Evolutionary conservation across 2,888 invertebrate genomes (phyloP).

Genomic region (Melieria crassipennis): DNA sequence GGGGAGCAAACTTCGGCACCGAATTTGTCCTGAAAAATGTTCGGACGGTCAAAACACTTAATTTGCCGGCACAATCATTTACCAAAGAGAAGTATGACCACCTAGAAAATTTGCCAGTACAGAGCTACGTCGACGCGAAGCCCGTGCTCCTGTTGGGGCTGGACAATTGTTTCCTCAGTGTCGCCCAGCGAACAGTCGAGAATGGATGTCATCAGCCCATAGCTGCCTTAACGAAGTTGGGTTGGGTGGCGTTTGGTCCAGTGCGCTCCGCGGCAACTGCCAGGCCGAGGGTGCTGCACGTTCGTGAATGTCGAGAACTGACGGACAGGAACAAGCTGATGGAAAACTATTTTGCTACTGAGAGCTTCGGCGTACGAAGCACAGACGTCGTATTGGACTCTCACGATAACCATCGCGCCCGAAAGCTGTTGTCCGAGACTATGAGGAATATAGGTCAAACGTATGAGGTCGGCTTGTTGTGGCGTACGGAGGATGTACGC

Average conservation of each 20-base stretch:
- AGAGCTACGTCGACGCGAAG: background rate
- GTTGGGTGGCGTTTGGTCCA: slow-evolving; percentile 14
- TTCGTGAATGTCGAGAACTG: background rate
- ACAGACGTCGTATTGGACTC: slow-evolving; percentile 3
- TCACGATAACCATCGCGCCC: background rate
- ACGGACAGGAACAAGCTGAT: background rate
- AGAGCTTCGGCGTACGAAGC: slow-evolving; percentile 12
- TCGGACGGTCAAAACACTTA: no score
- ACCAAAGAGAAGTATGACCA: no score
- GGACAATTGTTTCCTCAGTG: background rate
- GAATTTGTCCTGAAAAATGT: no score
- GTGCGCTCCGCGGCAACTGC: background rate
- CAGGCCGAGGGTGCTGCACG: background rate
- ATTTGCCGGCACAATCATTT: slow-evolving; percentile 26
- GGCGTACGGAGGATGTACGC: slow-evolving; percentile 8
- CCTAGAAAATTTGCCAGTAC: no score
- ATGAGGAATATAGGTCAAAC: background rate
- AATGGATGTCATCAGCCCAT: background rate
- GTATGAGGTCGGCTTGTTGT: slow-evolving; percentile 5
- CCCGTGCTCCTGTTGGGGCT: background rate
- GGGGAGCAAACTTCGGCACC: no score
- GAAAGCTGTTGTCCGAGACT: background rate
- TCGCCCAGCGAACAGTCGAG: background rate
- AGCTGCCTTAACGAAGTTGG: slow-evolving; percentile 1
- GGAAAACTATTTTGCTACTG: slow-evolving; percentile 12